Evolutionary conservation across 2,888 invertebrate species (phyloP).

Genomic region (Tetramorium bicarinatum): DNA sequence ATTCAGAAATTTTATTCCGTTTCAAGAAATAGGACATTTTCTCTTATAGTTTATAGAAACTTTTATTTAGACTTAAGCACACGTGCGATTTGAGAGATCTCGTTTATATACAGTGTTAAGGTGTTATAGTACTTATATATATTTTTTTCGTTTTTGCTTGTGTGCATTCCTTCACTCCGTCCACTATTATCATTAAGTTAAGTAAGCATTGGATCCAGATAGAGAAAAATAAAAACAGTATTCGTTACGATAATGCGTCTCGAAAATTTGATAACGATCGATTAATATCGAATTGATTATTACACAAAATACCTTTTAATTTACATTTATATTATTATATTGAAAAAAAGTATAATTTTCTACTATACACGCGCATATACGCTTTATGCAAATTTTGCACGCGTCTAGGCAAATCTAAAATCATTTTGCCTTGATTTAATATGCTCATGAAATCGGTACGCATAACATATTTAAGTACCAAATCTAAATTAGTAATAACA

Average conservation of each 20-base stretch:
- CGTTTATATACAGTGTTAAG: constrained; percentile 56
- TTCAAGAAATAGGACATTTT: neutral
- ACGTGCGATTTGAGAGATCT: constrained; percentile 64
- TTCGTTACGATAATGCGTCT: neutral
- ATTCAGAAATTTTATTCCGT: constrained; percentile 38
- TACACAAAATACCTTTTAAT: neutral
- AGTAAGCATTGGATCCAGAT: constrained; percentile 72
- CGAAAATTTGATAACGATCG: constrained; percentile 25
- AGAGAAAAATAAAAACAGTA: neutral
- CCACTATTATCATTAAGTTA: constrained; percentile 71
- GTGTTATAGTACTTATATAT: constrained; percentile 35
- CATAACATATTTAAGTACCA: constrained; percentile 46
- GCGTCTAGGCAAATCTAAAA: neutral
- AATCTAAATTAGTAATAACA: constrained; percentile 56
- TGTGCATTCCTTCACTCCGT: constrained; percentile 74
- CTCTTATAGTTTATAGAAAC: constrained; percentile 11
- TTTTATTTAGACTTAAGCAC: constrained; percentile 61
- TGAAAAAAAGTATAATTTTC: neutral
- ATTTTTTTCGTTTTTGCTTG: constrained; percentile 50
- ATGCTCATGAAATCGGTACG: constrained; percentile 11
- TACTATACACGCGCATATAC: neutral
- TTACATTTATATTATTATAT: constrained; percentile 37
- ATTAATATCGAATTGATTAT: neutral
- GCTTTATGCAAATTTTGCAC: constrained; percentile 1
- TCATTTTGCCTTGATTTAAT: constrained; percentile 18